Base-by-base conservation (phyloP, 2,888 invertebrate genomes). In the Perithous albicinctus region DNA sequence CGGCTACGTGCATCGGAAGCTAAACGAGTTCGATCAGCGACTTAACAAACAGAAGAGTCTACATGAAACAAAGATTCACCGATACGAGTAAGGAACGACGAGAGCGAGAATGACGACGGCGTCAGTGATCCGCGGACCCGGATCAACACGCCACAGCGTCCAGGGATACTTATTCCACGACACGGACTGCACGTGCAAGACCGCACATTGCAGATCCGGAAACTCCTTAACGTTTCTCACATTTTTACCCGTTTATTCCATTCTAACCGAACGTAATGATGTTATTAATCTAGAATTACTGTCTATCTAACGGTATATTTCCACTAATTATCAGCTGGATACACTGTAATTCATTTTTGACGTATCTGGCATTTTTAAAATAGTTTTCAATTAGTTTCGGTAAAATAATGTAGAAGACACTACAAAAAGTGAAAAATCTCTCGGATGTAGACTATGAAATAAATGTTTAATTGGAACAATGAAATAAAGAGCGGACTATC, bases 61-160 rank as follows among this genome's bases (percentile, higher is more conserved):
- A 64, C 26, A n/a, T n/a, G 18, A 26, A 75, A 64, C 64, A 20
- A 59, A 66, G 66, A 80, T 80, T 51, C 56, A 61, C 67, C 56
- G 76, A 73, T 77, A 72, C 66, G 48, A 66, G 61, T 56, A 51
- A 72, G 64, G 69, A 69, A 73, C 80, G 73, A 81, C 63, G 77
- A 80, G 72, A 80, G 72, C 43, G 77, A 63, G 77, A 77, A 81
- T 77, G 56, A 69, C 81, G 73, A 74, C 74, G 69, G 69, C 74
- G 74, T 73, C 66, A 59, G 46, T 73, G 73, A 70, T 78, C 43
- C 35, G 77, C 63, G 73, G 78, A 81, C 78, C 81, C 81, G 78
- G 81, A 81, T 81, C 67, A 69, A 77, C 73, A 69, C 54, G 51
- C 54, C 64, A 26, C 54, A 29, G 35, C 41, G 35, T 69, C 67